These are phyloP conservation scores for Pegoplata infirma DNA, from an alignment of 2,888 invertebrate genomes.

Conservation along the genomic window DNA sequence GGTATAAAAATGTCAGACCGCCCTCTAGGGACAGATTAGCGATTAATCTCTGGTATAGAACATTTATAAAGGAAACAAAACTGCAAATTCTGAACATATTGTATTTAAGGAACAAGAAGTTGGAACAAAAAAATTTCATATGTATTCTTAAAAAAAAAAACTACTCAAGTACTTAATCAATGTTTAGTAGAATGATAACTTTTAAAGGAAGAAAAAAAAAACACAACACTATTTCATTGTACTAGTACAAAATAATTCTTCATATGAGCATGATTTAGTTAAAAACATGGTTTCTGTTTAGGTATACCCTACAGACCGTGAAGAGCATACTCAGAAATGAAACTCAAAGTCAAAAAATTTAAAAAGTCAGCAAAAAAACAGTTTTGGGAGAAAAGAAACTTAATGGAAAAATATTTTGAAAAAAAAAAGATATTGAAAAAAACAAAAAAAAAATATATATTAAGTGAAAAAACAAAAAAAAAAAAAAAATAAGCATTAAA, in stretches of 20 bases:
- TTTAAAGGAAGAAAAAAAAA: conserved; percentile 27
- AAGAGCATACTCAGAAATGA: too few species aligned
- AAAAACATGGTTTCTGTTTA: background rate
- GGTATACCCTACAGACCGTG: background rate
- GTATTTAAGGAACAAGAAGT: conserved; percentile 38
- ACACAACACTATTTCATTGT: conserved; percentile 15
- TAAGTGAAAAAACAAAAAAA: too few species aligned
- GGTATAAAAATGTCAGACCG: conserved; percentile 72
- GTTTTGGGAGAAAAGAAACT: too few species aligned
- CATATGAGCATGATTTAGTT: background rate
- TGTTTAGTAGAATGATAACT: conserved; percentile 59
- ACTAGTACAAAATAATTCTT: conserved; percentile 2
- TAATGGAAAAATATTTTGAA: too few species aligned
- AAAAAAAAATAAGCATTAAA: too few species aligned
- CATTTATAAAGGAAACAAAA: conserved; percentile 47
- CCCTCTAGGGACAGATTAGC: conserved; percentile 77
- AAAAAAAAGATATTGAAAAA: too few species aligned
- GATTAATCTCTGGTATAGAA: conserved; percentile 72
- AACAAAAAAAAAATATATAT: too few species aligned
- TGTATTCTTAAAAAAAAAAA: conserved; percentile 41
- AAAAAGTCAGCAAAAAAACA: too few species aligned
- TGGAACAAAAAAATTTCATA: conserved; percentile 24
- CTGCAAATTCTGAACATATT: conserved; percentile 32
- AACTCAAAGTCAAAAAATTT: too few species aligned
- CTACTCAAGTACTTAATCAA: conserved; percentile 55